Conservation (phyloP, 2,113 vertebrate species). For the Prietella phreatophila region DNA sequence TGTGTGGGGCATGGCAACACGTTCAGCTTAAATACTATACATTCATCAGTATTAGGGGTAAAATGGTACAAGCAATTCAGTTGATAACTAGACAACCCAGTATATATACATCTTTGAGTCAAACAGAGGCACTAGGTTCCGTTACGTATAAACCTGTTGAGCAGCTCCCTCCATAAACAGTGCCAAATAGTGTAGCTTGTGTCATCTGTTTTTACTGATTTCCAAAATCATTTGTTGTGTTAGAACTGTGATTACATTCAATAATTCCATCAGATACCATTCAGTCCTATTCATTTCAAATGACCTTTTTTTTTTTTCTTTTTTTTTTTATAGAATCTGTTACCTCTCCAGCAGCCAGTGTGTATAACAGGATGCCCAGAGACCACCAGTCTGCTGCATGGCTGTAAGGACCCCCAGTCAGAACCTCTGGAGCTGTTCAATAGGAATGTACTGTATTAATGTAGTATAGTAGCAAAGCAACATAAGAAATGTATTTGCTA, state of each 20-base stretch:
- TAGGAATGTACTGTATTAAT: background rate
- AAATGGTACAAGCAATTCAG: too few relatives aligned
- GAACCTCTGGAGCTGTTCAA: constrained; percentile 2
- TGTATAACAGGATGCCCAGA: background rate
- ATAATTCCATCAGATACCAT: background rate
- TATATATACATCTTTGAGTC: too few relatives aligned
- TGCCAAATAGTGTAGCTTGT: too few relatives aligned
- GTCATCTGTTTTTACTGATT: too few relatives aligned
- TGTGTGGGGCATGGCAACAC: background rate
- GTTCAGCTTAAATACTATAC: too few relatives aligned
- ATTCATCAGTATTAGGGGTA: too few relatives aligned
- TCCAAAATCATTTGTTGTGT: too few relatives aligned
- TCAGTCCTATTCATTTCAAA: background rate
- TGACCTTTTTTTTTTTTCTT: background rate
- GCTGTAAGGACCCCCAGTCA: background rate
- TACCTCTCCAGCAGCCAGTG: background rate
- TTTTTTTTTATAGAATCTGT: background rate
- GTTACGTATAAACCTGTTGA: too few relatives aligned
- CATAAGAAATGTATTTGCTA: background rate
- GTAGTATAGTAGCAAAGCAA: background rate
- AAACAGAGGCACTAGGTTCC: too few relatives aligned
- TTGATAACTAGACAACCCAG: too few relatives aligned
- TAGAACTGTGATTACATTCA: background rate
- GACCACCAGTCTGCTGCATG: constrained; percentile 10
- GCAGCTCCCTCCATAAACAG: too few relatives aligned